Conservation (phyloP, 2,113 vertebrate genomes). For the Cervus canadensis region DNA sequence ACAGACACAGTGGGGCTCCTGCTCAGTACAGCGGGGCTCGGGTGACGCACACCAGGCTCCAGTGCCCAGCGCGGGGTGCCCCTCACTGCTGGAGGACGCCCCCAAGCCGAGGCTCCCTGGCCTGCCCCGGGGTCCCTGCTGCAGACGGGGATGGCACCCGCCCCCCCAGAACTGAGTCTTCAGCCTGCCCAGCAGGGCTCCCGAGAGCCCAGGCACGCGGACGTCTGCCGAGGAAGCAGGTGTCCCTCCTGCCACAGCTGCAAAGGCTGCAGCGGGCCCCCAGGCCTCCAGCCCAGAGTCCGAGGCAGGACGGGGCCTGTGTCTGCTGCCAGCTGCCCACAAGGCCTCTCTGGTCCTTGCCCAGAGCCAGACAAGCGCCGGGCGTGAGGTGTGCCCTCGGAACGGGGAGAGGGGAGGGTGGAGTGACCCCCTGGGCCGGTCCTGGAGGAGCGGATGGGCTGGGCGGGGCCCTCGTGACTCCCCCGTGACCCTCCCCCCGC, state of each 20-base stretch:
- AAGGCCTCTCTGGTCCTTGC: neutral
- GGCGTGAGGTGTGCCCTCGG: neutral
- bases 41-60: neutral
- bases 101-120: neutral
- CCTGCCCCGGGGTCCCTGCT: neutral
- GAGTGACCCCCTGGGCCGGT: neutral
- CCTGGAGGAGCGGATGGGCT: neutral
- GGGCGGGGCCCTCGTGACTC: accelerated
- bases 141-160: neutral
- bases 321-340: neutral
- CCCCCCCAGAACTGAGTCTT: neutral
- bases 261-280: neutral
- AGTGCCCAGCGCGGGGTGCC: neutral
- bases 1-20: no score
- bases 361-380: neutral
- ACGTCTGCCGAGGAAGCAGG: neutral
- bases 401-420: neutral
- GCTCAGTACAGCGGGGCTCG: accelerated
- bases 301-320: neutral
- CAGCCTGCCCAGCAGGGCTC: neutral
- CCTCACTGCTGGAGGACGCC: neutral
- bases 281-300: neutral
- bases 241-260: accelerated
- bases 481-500: no score
- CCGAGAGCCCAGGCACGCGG: accelerated